A percentile compares a stretch with the other conserved stretches of the same genome.
phyloP scores from a whole-genome alignment of 2,113 vertebrate genomes.

The Anser cygnoides region DNA sequence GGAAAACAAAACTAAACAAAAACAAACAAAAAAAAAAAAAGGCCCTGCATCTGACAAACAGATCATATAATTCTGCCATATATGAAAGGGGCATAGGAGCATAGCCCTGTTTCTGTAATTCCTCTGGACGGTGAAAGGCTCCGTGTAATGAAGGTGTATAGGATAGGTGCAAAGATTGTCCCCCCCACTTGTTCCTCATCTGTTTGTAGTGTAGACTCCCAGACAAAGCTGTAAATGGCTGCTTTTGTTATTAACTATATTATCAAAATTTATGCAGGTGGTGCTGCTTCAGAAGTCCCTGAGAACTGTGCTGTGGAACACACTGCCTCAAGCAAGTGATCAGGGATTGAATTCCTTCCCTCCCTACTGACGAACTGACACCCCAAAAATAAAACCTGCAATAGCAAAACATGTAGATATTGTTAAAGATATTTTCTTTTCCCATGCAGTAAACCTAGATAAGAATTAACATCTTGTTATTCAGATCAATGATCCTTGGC shows the following conservation, averaged over 20 bases:
- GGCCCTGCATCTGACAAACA: background rate
- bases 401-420: background rate
- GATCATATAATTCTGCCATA: background rate
- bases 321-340: background rate
- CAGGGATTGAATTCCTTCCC: background rate
- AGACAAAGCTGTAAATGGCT: background rate
- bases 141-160: accelerated
- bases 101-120: accelerated
- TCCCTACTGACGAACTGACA: background rate
- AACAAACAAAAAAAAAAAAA: background rate
- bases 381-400: background rate
- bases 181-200: background rate
- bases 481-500: background rate
- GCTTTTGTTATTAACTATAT: background rate
- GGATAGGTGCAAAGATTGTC: background rate
- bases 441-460: background rate
- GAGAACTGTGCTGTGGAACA: background rate
- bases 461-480: background rate
- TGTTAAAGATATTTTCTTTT: no score
- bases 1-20: no score
- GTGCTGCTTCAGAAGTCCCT: background rate
- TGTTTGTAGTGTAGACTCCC: background rate
- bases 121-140: background rate
- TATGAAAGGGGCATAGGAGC: background rate
- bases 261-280: background rate